These are phyloP conservation scores for Calosoma granatense DNA, from an alignment of 1,140 invertebrate species.

Conservation along the genomic window DNA sequence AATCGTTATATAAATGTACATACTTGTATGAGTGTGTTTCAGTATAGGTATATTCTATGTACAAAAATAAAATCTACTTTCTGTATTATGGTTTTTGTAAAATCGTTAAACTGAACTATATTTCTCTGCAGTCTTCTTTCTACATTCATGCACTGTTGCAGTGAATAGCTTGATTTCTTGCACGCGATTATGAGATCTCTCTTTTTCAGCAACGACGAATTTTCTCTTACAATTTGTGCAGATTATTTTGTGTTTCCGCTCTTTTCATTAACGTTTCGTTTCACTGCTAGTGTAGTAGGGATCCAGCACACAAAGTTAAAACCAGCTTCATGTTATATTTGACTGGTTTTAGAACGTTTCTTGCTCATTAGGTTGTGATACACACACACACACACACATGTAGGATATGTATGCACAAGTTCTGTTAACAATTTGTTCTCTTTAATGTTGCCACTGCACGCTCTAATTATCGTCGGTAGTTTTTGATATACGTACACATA, in stretches of 20 bases:
- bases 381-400: not conserved
- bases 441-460: not conserved
- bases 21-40: too few species aligned
- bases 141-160: not conserved
- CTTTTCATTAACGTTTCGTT: slow-evolving; percentile 1
- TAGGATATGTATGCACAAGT: too few species aligned
- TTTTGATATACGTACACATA: too few species aligned
- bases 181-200: not conserved
- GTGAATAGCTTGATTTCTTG: too few species aligned
- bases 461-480: not conserved
- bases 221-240: slow-evolving; percentile 6
- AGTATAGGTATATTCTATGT: too few species aligned
- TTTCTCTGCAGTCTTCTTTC: too few species aligned
- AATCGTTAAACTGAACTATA: too few species aligned
- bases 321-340: not conserved
- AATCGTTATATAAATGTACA: too few species aligned
- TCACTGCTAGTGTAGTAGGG: not conserved
- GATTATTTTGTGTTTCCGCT: not conserved
- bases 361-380: slow-evolving; percentile 1
- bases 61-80: too few species aligned
- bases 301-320: not conserved
- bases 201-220: not conserved
- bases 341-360: slow-evolving; percentile 1
- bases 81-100: too few species aligned
- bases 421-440: not conserved